Percentiles rank a stretch among this genome's conserved stretches.
phyloP scores from a whole-genome alignment of 1,140 invertebrate species.

The Heliconius himera region DNA sequence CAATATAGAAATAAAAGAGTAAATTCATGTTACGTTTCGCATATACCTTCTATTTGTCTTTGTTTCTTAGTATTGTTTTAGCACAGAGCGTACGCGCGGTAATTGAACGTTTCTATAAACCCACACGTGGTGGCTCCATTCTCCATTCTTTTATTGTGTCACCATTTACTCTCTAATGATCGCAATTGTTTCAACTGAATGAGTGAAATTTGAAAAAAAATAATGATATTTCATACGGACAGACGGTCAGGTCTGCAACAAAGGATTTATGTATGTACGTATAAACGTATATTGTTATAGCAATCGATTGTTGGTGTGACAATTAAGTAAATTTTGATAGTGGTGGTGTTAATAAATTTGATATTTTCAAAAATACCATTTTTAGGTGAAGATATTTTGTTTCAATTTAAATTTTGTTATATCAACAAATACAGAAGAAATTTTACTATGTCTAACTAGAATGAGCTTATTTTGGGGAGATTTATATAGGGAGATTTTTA shows the following conservation, averaged over 20 bases:
- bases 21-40: constrained; percentile 11
- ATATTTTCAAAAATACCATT: too few relatives aligned
- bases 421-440: too few relatives aligned
- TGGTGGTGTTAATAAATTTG: background rate
- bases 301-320: background rate
- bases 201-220: constrained; percentile 32
- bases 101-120: constrained; percentile 39
- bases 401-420: too few relatives aligned
- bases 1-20: constrained; percentile 10
- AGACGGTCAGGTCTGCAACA: constrained; percentile 23
- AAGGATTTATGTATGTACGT: constrained; percentile 18
- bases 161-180: constrained; percentile 40
- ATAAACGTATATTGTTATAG: background rate
- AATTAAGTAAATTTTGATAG: background rate
- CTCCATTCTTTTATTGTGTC: constrained; percentile 41
- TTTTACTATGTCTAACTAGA: too few relatives aligned
- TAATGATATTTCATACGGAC: constrained; percentile 37
- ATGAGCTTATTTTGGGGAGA: too few relatives aligned
- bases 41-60: constrained; percentile 28
- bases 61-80: constrained; percentile 19
- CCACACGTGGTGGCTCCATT: constrained; percentile 34
- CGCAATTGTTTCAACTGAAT: constrained; percentile 38
- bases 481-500: too few relatives aligned
- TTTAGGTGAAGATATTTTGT: too few relatives aligned
- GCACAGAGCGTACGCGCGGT: constrained; percentile 25